Evolutionary conservation across 2,888 invertebrate species (phyloP), one percentile per base, ranked within the genome.

Genomic region (Drosophila atripex): DNA sequence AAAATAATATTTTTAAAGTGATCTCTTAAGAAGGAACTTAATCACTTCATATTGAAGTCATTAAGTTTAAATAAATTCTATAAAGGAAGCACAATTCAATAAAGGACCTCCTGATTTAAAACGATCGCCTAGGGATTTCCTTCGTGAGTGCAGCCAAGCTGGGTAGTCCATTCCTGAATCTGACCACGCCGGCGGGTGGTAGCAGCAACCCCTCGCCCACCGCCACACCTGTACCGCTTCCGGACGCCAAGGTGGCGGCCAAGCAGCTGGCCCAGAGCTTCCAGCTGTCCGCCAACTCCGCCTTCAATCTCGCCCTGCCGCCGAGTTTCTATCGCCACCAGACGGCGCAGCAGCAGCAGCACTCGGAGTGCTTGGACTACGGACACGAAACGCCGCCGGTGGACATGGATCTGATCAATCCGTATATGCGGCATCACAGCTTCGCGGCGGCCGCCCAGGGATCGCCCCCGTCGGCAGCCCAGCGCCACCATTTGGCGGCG

Each of bases 101-200:
- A 35, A 35, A 35, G 35, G 6, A 35, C n/a, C n/a, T 6, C 1
- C 1, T 11, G 11, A 12, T 11, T 4, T 12, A 8, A 1, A 32
- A 32, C 12, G 12, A 12, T 35, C 32, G 5, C n/a, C 35, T 5
- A 35, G n/a, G n/a, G 35, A 35, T n/a, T 8, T 35, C 35, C 14
- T n/a, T 35, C 4, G 23, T 11, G 30, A 14, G 54, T 54, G 21
- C 16, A 14, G 2, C 72, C 88, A 91, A 89, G 89, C 91, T 91
- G 91, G 91, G 91, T 91, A 91, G 91, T 89, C 92, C 91, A 79
- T 91, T 90, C 76, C 85, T 91, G 75, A 87, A 86, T 61, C 43
- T 43, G 21, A 65, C 77, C 61, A 88, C 88, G 84, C 88, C 90
- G 77, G 88, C 90, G 91, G 92, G 91, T 90, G 90, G 90, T 77